Conservation (phyloP, 2,113 vertebrate genomes). For the Hyperopisus bebe region DNA sequence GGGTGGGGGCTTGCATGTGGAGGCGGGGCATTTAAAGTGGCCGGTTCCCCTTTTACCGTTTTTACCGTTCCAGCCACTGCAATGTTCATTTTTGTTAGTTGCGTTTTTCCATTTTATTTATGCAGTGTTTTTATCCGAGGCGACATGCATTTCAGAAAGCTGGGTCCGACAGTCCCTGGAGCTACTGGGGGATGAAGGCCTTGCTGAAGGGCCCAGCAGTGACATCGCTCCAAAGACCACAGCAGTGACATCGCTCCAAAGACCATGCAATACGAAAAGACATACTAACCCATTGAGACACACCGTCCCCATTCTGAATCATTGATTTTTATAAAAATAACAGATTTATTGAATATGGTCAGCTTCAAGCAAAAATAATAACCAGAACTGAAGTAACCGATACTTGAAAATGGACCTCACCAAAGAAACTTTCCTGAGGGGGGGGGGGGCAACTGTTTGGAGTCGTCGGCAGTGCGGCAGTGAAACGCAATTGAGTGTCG, state of each 20-base stretch:
- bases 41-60: background rate
- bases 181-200: background rate
- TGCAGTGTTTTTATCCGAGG: background rate
- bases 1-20: background rate
- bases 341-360: background rate
- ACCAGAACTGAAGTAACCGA: background rate
- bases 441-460: background rate
- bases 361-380: background rate
- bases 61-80: background rate
- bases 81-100: background rate
- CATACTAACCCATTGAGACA: background rate
- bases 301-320: background rate
- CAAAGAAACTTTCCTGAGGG: background rate
- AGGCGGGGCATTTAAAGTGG: background rate
- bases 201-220: background rate
- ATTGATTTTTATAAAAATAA: slow-evolving; percentile 7
- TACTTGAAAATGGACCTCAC: background rate
- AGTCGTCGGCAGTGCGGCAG: background rate
- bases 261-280: background rate
- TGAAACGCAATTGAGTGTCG: background rate
- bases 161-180: background rate
- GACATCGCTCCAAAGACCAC: too few species aligned
- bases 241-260: background rate
- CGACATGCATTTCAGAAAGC: background rate
- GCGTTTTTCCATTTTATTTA: background rate